Evolutionary conservation across 2,797 vertebrate species (phyloP).

Genomic region (Anguilla pacifica): DNA sequence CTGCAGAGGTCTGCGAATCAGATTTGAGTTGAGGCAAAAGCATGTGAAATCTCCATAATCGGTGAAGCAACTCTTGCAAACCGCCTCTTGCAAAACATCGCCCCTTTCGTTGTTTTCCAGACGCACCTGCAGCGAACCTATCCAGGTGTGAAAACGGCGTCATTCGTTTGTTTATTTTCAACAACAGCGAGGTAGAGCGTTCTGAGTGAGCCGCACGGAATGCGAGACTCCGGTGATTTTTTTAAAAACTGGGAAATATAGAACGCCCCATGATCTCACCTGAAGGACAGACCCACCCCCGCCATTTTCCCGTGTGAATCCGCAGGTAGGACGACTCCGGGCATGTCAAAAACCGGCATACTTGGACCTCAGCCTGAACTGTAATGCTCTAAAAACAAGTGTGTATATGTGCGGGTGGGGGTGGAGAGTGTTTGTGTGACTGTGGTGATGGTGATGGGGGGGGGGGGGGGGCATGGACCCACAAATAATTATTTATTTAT

Average conservation of each 20-base stretch:
- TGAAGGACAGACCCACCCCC: background rate
- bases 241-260: background rate
- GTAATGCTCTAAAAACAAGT: constrained; percentile 18
- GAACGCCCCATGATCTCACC: background rate
- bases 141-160: constrained; percentile 6
- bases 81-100: background rate
- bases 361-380: background rate
- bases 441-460: background rate
- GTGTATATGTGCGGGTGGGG: background rate
- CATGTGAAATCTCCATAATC: background rate
- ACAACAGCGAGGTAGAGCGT: background rate
- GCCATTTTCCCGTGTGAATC: constrained; percentile 34
- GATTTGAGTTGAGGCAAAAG: background rate
- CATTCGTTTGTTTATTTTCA: background rate
- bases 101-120: background rate
- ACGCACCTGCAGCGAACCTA: background rate
- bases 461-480: background rate
- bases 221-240: background rate
- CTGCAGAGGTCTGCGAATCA: background rate
- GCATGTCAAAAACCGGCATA: background rate
- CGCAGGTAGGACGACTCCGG: background rate
- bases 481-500: background rate
- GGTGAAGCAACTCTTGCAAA: background rate
- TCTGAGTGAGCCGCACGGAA: background rate
- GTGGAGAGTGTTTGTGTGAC: background rate